Evolutionary conservation across 2,888 invertebrate genomes (phyloP).

Genomic region (Leptopilina drosophilae): DNA sequence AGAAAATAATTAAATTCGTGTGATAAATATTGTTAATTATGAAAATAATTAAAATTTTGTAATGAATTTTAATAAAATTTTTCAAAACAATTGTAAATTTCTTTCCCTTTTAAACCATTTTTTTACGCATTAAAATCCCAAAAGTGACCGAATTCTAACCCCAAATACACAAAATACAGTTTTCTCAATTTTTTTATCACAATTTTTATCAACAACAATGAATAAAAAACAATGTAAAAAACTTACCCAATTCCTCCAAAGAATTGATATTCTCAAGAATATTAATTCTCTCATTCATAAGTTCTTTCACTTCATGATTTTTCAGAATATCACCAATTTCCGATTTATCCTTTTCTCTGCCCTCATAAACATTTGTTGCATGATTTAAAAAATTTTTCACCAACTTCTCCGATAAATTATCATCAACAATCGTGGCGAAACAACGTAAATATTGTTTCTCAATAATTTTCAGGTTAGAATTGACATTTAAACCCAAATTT

Average conservation of each 20-base stretch:
- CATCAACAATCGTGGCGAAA: background rate
- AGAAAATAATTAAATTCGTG: too few species aligned
- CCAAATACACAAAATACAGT: too few species aligned
- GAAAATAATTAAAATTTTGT: too few species aligned
- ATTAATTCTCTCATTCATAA: conserved; percentile 80
- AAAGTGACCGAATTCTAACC: too few species aligned
- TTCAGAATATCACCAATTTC: conserved; percentile 52
- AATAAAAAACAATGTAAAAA: background rate
- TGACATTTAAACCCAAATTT: background rate
- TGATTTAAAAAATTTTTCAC: conserved; percentile 31
- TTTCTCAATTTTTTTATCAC: too few species aligned
- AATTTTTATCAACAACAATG: background rate
- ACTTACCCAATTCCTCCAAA: conserved; percentile 81
- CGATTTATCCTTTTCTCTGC: conserved; percentile 16
- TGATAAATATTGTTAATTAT: too few species aligned
- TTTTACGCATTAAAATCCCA: too few species aligned
- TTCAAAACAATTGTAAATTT: too few species aligned
- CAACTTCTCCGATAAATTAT: background rate
- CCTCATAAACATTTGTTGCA: conserved; percentile 19
- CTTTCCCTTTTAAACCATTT: too few species aligned
- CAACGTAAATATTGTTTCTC: background rate
- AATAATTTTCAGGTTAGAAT: conserved; percentile 7
- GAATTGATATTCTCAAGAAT: conserved; percentile 81
- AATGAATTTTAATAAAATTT: too few species aligned
- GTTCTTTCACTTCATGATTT: conserved; percentile 52